These are phyloP conservation scores for Oxyscelio sp. DNA, from an alignment of 2,888 invertebrate genomes.

Conservation along the genomic window DNA sequence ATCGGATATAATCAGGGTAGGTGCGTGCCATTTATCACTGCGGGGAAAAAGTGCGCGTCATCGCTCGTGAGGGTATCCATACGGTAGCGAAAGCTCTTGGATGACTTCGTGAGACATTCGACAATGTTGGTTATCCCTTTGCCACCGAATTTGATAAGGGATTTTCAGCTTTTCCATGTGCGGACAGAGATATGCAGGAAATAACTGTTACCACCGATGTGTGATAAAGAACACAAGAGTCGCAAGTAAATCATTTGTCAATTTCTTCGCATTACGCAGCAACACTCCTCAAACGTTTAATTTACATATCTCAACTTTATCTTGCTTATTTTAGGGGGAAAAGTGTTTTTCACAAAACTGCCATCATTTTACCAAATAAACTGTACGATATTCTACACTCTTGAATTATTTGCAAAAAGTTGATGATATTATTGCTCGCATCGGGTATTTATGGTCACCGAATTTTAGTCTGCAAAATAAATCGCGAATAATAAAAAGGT, in stretches of 20 bases:
- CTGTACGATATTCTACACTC: background rate
- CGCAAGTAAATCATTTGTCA: constrained; percentile 40
- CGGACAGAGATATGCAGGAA: constrained; percentile 45
- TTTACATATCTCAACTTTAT: background rate
- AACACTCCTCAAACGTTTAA: background rate
- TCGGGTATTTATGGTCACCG: background rate
- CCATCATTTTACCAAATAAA: no score
- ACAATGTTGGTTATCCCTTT: constrained; percentile 82
- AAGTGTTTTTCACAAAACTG: background rate
- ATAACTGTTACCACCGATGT: constrained; percentile 41
- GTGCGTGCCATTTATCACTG: constrained; percentile 87
- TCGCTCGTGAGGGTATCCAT: constrained; percentile 82
- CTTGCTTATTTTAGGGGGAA: no score
- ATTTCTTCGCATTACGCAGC: background rate
- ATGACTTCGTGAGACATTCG: constrained; percentile 87
- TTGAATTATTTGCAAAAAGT: background rate
- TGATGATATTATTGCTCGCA: background rate
- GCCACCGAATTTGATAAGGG: constrained; percentile 61
- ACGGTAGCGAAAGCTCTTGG: constrained; percentile 74
- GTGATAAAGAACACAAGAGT: constrained; percentile 20
- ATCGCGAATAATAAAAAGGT: constrained; percentile 22
- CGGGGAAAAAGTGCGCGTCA: constrained; percentile 87
- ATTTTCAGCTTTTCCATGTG: constrained; percentile 53
- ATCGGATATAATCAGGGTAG: constrained; percentile 79
- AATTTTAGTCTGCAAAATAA: constrained; percentile 9